Evolutionary conservation across 2,113 vertebrate species (phyloP).

Genomic region (Cottus gobio): DNA sequence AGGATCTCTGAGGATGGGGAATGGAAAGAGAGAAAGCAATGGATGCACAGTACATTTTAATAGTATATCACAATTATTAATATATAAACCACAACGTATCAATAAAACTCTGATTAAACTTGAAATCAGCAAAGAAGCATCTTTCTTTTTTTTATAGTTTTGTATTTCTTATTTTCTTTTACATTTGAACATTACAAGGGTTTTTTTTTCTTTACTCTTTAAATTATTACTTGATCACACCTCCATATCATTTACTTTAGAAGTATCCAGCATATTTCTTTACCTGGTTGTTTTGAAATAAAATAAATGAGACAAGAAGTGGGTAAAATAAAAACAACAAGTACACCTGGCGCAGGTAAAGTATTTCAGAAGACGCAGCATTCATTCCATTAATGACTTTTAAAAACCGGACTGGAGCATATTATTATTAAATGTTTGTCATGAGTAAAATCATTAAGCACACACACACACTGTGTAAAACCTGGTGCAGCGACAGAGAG

Average conservation of each 20-base stretch:
- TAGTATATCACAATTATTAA: slow-evolving; percentile 84
- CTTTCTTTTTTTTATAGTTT: slow-evolving; percentile 78
- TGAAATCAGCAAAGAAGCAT: slow-evolving; percentile 89
- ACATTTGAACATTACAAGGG: slow-evolving; percentile 87
- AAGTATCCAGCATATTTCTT: slow-evolving; percentile 94
- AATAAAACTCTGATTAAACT: slow-evolving; percentile 88
- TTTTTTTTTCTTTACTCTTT: slow-evolving; percentile 74
- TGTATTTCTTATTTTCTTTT: slow-evolving; percentile 81
- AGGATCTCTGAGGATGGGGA: slow-evolving; percentile 86
- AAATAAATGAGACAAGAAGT: slow-evolving; percentile 72
- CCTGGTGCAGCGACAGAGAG: slow-evolving; percentile 82
- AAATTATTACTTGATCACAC: slow-evolving; percentile 90
- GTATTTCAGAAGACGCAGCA: slow-evolving; percentile 79
- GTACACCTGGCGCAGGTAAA: slow-evolving; percentile 77
- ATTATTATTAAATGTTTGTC: slow-evolving; percentile 80
- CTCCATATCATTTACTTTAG: slow-evolving; percentile 85
- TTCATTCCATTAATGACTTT: slow-evolving; percentile 68
- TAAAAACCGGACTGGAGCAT: slow-evolving; percentile 68
- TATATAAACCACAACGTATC: slow-evolving; percentile 88
- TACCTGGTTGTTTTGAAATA: slow-evolving; percentile 90
- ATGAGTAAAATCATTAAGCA: slow-evolving; percentile 86
- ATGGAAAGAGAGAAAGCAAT: slow-evolving; percentile 88
- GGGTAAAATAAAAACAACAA: slow-evolving; percentile 60
- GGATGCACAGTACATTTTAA: slow-evolving; percentile 91
- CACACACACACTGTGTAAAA: slow-evolving; percentile 85